Conservation (phyloP, 2,113 vertebrate genomes). For the Hydropotes inermis region DNA sequence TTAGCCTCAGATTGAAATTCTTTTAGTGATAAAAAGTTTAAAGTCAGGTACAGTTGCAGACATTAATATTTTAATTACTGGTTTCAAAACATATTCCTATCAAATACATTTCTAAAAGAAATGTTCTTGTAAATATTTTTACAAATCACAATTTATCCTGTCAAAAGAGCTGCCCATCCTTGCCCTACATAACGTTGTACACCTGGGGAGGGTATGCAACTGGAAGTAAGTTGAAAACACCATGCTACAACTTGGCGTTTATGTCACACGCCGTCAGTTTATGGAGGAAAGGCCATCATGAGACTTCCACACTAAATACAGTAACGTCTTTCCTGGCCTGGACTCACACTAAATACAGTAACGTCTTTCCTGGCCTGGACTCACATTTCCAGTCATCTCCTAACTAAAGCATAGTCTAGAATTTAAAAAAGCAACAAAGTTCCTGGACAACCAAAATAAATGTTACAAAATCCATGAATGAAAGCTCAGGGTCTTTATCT, state of each 20-base stretch:
- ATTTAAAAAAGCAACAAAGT: neutral
- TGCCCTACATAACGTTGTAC: rapidly evolving
- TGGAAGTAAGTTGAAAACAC: neutral
- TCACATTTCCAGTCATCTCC: neutral
- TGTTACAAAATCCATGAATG: neutral
- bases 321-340: neutral
- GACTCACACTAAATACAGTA: neutral
- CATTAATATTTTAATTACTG: neutral
- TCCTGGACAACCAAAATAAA: neutral
- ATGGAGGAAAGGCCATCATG: neutral
- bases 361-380: neutral
- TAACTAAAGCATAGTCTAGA: neutral
- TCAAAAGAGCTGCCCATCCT: neutral
- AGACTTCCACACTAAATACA: neutral
- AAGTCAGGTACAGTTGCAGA: neutral
- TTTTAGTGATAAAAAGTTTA: neutral
- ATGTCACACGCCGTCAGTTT: neutral
- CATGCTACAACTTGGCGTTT: neutral
- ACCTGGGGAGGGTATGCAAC: neutral
- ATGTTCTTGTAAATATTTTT: neutral
- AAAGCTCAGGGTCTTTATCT: neutral
- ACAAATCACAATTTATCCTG: neutral
- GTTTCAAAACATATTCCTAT: neutral
- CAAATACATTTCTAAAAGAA: neutral
- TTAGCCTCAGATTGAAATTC: neutral